Percentiles rank a stretch among this genome's conserved stretches.
Conservation (phyloP, 2,797 vertebrate genomes). For the Molossus alvarezi region DNA sequence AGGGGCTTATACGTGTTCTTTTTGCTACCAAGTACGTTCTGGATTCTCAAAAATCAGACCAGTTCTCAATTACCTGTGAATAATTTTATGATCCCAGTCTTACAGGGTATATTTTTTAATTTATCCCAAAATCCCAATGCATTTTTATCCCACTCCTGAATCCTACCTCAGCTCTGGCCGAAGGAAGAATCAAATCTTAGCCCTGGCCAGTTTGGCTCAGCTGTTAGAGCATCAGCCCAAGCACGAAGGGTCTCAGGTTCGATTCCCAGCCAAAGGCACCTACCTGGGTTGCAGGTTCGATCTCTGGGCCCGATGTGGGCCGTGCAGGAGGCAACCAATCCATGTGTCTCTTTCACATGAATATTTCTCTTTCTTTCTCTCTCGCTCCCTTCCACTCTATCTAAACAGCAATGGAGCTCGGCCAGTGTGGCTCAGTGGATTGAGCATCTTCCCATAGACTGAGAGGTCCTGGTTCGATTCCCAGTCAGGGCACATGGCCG, state of each 20-base stretch:
- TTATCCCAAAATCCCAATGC: not conserved
- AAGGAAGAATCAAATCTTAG: slow-evolving; percentile 26
- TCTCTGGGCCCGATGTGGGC: not conserved
- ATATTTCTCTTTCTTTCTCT: not conserved
- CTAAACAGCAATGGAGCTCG: too few relatives aligned
- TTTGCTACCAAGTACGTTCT: not conserved
- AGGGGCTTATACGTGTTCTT: not conserved
- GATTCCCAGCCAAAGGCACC: not conserved
- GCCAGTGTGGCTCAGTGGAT: too few relatives aligned
- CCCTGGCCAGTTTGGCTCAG: not conserved
- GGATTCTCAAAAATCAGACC: slow-evolving; percentile 23
- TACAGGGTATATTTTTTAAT: not conserved
- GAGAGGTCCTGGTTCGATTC: too few relatives aligned
- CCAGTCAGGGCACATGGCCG: too few relatives aligned
- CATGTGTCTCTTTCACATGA: not conserved
- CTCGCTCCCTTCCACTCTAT: not conserved
- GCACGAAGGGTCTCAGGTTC: not conserved
- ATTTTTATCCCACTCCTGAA: slow-evolving; percentile 23
- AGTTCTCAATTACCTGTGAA: not conserved
- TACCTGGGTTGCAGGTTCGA: not conserved
- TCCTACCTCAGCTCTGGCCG: not conserved
- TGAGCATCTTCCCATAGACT: too few relatives aligned
- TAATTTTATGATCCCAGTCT: not conserved
- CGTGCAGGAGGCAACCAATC: not conserved
- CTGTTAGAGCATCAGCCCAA: not conserved